Conservation (phyloP, 1,140 invertebrate species). For the Drosophila littoralis region DNA sequence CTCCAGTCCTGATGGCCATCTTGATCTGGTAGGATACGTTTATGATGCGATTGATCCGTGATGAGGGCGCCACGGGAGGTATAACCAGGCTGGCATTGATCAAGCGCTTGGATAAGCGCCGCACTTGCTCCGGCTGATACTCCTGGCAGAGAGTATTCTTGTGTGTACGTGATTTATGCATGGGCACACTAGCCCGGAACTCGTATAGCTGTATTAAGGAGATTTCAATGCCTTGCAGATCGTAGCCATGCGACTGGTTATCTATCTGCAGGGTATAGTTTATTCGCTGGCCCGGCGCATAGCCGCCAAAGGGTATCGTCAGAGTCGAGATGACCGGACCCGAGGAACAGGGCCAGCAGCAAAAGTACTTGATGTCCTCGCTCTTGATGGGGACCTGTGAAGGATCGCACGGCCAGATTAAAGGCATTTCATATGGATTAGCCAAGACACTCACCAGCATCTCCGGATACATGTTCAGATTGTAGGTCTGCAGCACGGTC, state of each 20-base stretch:
- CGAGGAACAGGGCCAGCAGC: slow-evolving; percentile 76
- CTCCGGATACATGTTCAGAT: slow-evolving; percentile 87
- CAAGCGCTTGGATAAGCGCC: slow-evolving; percentile 59
- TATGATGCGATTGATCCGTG: slow-evolving; percentile 74
- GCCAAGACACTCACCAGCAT: slow-evolving; percentile 49
- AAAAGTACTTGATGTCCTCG: slow-evolving; percentile 66
- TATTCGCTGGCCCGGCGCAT: slow-evolving; percentile 71
- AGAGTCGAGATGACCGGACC: slow-evolving; percentile 62
- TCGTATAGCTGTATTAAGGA: slow-evolving; percentile 46
- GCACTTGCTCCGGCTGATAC: slow-evolving; percentile 46
- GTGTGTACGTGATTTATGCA: slow-evolving; percentile 35
- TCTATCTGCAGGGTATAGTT: slow-evolving; percentile 58
- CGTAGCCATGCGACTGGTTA: slow-evolving; percentile 65
- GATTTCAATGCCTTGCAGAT: slow-evolving; percentile 47
- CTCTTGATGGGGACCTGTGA: slow-evolving; percentile 54
- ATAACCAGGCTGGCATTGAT: slow-evolving; percentile 57
- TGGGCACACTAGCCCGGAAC: slow-evolving; percentile 56
- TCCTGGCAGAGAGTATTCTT: slow-evolving; percentile 31
- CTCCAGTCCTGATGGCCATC: slow-evolving; percentile 54
- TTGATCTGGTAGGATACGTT: slow-evolving; percentile 49
- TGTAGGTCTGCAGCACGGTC: slow-evolving; percentile 89
- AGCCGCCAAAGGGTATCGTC: slow-evolving; percentile 72
- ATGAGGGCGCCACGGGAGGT: slow-evolving; percentile 77
- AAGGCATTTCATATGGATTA: neutral
- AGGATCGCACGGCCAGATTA: neutral